Base-by-base conservation (phyloP, 2,113 vertebrate species). In the Sylvia atricapilla region DNA sequence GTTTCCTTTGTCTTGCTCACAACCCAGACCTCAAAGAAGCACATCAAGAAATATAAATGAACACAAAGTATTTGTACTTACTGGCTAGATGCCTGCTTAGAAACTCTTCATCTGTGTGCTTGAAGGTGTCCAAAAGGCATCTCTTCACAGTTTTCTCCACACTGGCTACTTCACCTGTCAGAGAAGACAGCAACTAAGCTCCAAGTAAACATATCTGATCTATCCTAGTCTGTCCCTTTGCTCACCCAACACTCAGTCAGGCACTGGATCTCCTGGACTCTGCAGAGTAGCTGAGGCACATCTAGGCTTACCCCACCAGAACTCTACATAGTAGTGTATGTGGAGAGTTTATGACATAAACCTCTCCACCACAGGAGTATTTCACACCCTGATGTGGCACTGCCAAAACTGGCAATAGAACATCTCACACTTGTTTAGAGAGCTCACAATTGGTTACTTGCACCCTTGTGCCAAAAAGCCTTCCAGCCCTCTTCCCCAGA, bases 11-110 rank as follows among this genome's bases (percentile, higher is more conserved):
- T 14, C 31, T 50, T 56, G 53, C n/a, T 84, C 67, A 80, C 37
- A 78, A 8, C 37, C 25, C 37, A 73, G 56, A 30, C n/a, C 63
- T 49, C 49, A 10, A 37, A 92, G 81, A 66, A 4, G 13, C 49
- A 74, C 50, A 7, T 15, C 11, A 52, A 35, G 22, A 79, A 75
- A 72, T 6, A 59, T 8, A 70, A 59, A 68, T 0, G 1, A 75
- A 30, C 3, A 27, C 35, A 14, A 53, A 73, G 20, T 10, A 22
- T 47, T 83, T 53, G 20, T 50, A 98, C 99, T 98, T 93, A 99
- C 99, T 99, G 99, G 97, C 99, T 99, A 25, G 99, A 99, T 8
- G 99, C 99, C 92, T 99, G 99, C 95, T 98, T 58, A 99, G 98
- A 87, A 99, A 99, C 66, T 99, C 99, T 33, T 99, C 99, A 33